Conservation (phyloP, 2,888 invertebrate species). For the Stratiomys singularior region DNA sequence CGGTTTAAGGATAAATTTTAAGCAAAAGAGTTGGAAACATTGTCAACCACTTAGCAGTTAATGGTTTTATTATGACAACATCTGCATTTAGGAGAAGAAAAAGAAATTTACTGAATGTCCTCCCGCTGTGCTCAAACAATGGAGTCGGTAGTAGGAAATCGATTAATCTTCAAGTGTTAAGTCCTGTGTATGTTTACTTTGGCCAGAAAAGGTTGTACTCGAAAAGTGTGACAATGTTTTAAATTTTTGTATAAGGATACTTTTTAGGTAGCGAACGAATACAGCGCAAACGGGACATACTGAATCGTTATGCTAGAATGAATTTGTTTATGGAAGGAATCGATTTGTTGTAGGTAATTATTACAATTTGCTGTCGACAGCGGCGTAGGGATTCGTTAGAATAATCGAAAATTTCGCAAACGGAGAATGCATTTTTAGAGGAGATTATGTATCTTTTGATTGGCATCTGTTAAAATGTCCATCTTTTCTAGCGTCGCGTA, state of each 20-base stretch:
- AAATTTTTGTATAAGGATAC: not conserved
- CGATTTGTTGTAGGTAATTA: no score
- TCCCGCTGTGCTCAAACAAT: not conserved
- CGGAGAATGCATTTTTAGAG: no score
- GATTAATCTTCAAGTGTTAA: not conserved
- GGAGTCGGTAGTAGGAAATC: not conserved
- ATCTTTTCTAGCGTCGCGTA: no score
- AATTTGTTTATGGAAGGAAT: no score
- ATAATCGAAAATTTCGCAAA: no score
- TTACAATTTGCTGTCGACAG: no score
- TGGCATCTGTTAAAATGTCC: no score
- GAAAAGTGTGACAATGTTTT: not conserved
- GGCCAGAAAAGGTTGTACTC: not conserved
- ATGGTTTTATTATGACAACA: conserved; percentile 32
- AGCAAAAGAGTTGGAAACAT: not conserved
- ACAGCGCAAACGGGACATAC: no score
- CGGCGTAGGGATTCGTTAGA: no score
- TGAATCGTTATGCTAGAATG: no score
- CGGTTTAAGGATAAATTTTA: not conserved
- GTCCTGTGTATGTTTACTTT: not conserved
- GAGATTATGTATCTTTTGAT: no score
- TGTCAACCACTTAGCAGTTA: conserved; percentile 34
- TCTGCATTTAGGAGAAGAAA: not conserved
- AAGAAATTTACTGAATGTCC: not conserved
- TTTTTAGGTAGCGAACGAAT: no score